Evolutionary conservation across 1,140 invertebrate genomes (phyloP).

Genomic region (Glossosoma conforme): DNA sequence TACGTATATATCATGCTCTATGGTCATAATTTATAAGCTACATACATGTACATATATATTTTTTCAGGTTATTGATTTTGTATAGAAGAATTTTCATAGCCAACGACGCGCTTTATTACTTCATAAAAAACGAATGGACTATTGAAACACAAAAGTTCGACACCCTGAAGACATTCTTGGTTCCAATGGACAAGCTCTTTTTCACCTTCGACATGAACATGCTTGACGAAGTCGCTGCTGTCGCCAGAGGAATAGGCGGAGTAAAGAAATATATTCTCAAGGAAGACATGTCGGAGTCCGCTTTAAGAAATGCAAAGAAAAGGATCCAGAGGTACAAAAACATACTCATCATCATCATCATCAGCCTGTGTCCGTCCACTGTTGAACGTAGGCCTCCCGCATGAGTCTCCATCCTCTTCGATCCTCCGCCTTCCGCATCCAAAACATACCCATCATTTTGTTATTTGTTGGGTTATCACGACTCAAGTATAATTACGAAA

Average conservation of each 20-base stretch:
- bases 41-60: neutral
- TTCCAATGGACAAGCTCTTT: constrained; percentile 4
- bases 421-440: too few species aligned
- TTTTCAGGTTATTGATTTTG: constrained; percentile 12
- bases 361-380: neutral
- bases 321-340: neutral
- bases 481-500: neutral
- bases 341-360: neutral
- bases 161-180: constrained; percentile 5
- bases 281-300: constrained; percentile 8
- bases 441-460: too few species aligned
- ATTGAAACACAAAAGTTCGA: constrained; percentile 15
- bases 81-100: constrained; percentile 15
- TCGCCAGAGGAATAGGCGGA: neutral
- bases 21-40: too few species aligned
- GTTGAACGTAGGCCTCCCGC: neutral
- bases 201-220: constrained; percentile 9
- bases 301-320: neutral
- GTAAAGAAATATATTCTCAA: constrained; percentile 18
- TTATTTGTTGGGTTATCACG: neutral
- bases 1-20: too few species aligned
- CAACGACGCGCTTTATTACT: constrained; percentile 8
- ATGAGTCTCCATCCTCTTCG: neutral
- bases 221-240: neutral
- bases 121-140: constrained; percentile 8